phyloP scores from a whole-genome alignment of 2,113 vertebrate species.

The Dipodomys spectabilis region DNA sequence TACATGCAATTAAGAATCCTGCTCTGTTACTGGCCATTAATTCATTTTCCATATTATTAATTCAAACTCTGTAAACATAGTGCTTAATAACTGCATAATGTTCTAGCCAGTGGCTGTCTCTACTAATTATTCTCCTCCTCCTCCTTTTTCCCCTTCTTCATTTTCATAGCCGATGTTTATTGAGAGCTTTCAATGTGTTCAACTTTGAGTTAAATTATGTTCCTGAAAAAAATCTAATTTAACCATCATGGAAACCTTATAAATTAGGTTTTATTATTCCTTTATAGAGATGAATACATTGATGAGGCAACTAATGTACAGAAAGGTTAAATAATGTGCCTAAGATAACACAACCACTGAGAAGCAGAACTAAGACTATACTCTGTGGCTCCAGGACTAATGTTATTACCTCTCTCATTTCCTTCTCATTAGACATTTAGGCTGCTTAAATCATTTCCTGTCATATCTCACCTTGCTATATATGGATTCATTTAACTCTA shows the following conservation, averaged over 20 bases:
- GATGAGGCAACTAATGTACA: not conserved
- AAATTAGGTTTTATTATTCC: not conserved
- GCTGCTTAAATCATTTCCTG: not conserved
- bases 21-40: constrained; percentile 42
- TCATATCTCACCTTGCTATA: not conserved
- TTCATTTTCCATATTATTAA: constrained; percentile 64
- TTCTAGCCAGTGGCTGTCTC: constrained; percentile 22
- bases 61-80: constrained; percentile 45
- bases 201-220: constrained; percentile 8
- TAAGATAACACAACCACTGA: not conserved
- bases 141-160: not conserved
- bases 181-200: not conserved
- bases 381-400: not conserved
- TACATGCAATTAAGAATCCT: constrained; percentile 9
- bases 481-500: not conserved
- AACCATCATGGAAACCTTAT: not conserved
- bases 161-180: not conserved
- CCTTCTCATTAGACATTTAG: not conserved
- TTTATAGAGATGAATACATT: not conserved
- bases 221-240: not conserved
- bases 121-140: constrained; percentile 19
- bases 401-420: not conserved
- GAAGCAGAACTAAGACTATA: not conserved
- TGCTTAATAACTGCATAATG: constrained; percentile 47
- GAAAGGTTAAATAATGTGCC: not conserved